phyloP scores from a whole-genome alignment of 2,888 invertebrate species.

The Andrena marginata region DNA sequence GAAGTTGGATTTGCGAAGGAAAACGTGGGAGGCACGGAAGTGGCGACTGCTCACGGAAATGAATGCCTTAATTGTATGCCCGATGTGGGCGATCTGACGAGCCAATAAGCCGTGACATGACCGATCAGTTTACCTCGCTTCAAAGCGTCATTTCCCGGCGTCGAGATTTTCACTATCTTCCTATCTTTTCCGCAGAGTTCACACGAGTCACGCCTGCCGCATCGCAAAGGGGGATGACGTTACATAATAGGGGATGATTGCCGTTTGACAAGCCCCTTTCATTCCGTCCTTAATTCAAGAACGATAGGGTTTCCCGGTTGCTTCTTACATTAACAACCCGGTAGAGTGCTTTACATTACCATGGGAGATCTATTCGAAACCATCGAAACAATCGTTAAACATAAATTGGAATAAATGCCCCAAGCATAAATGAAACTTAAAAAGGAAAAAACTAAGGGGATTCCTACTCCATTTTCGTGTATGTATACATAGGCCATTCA shows the following conservation, averaged over 20 bases:
- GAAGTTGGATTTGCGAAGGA: slow-evolving; percentile 10
- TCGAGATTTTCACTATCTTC: slow-evolving; percentile 70
- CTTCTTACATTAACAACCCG: slow-evolving; percentile 1
- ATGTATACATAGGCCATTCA: not conserved
- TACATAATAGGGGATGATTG: slow-evolving; percentile 83
- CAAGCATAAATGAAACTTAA: too few relatives aligned
- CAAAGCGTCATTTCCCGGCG: slow-evolving; percentile 67
- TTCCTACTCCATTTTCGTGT: not conserved
- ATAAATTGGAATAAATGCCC: not conserved
- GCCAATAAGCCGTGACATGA: slow-evolving; percentile 82
- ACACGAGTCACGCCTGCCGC: slow-evolving; percentile 76
- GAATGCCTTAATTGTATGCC: slow-evolving; percentile 73
- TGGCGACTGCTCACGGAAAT: slow-evolving; percentile 66
- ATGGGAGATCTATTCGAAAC: not conserved
- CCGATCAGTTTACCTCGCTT: slow-evolving; percentile 80
- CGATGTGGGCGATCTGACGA: slow-evolving; percentile 83
- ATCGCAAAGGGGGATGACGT: slow-evolving; percentile 70
- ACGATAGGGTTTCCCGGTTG: slow-evolving; percentile 71
- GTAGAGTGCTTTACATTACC: not conserved
- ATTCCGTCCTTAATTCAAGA: slow-evolving; percentile 76
- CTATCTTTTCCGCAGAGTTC: slow-evolving; percentile 79
- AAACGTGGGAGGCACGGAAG: slow-evolving; percentile 71
- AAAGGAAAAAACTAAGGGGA: not conserved
- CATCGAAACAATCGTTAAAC: not conserved
- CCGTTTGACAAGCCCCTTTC: slow-evolving; percentile 81